These are phyloP conservation scores for Eriocheir sinensis DNA, from an alignment of 1,140 invertebrate species.

Conservation along the genomic window DNA sequence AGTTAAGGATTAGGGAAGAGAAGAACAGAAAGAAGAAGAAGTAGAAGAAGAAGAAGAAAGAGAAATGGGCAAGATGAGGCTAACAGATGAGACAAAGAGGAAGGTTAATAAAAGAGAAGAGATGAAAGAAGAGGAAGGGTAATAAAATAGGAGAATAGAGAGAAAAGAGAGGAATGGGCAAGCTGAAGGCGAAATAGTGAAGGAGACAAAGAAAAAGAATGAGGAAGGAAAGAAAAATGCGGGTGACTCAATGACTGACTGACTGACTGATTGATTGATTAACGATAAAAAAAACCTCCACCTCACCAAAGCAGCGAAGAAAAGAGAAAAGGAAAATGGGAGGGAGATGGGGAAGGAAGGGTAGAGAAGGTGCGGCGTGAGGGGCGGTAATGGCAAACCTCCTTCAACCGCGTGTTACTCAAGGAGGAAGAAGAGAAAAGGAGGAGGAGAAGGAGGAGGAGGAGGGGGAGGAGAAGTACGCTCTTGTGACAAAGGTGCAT, in stretches of 20 bases:
- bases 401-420: not conserved
- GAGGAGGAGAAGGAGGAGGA: not conserved
- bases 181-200: not conserved
- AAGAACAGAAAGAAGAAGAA: not conserved
- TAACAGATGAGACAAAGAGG: not conserved
- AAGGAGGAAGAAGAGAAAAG: not conserved
- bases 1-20: not conserved
- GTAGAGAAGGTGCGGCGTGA: not conserved
- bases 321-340: not conserved
- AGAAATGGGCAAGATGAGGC: not conserved
- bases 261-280: too few relatives aligned
- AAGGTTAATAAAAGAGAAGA: not conserved
- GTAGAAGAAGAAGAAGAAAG: not conserved
- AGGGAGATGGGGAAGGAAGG: not conserved
- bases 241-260: too few relatives aligned
- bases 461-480: not conserved
- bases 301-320: not conserved
- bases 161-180: not conserved
- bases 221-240: too few relatives aligned
- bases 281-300: too few relatives aligned
- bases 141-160: not conserved
- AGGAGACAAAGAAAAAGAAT: not conserved
- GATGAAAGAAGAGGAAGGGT: not conserved
- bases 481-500: not conserved
- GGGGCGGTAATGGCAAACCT: not conserved